These are phyloP conservation scores for Chionodraco myersi DNA, from an alignment of 2,113 vertebrate species.

Conservation along the genomic window DNA sequence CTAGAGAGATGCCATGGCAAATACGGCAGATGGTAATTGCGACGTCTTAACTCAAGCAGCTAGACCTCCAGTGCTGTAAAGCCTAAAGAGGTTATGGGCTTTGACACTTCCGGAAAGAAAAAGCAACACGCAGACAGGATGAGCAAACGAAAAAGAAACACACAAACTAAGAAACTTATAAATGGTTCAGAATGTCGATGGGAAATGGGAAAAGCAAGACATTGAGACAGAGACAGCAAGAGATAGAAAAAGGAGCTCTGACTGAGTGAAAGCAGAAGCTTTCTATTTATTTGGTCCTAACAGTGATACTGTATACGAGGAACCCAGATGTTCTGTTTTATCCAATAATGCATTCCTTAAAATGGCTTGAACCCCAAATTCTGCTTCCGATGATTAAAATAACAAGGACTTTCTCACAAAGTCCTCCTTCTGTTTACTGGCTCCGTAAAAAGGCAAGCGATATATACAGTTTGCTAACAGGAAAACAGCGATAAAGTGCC, in stretches of 20 bases:
- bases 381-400: slow-evolving; percentile 75
- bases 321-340: slow-evolving; percentile 79
- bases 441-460: slow-evolving; percentile 46
- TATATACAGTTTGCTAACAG: slow-evolving; percentile 68
- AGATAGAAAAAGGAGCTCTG: slow-evolving; percentile 51
- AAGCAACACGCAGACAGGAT: slow-evolving; percentile 5
- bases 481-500: slow-evolving; percentile 64
- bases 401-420: slow-evolving; percentile 57
- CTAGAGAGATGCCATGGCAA: slow-evolving; percentile 50
- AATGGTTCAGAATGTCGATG: slow-evolving; percentile 19
- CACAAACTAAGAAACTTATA: slow-evolving; percentile 37
- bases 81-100: slow-evolving; percentile 47
- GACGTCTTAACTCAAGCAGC: slow-evolving; percentile 57
- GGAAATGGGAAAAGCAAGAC: slow-evolving; percentile 48
- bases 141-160: slow-evolving; percentile 30
- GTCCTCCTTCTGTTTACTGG: slow-evolving; percentile 66
- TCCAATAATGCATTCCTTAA: slow-evolving; percentile 76
- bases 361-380: slow-evolving; percentile 72
- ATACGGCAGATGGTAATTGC: slow-evolving; percentile 53
- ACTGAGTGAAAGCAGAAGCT: slow-evolving; percentile 62
- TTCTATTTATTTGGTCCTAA: slow-evolving; percentile 60
- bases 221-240: slow-evolving; percentile 25
- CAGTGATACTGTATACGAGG: slow-evolving; percentile 48
- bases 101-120: slow-evolving; percentile 39
- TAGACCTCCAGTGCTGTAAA: slow-evolving; percentile 58